phyloP scores from a whole-genome alignment of 1,140 invertebrate genomes.

The Phenacoccus solenopsis region DNA sequence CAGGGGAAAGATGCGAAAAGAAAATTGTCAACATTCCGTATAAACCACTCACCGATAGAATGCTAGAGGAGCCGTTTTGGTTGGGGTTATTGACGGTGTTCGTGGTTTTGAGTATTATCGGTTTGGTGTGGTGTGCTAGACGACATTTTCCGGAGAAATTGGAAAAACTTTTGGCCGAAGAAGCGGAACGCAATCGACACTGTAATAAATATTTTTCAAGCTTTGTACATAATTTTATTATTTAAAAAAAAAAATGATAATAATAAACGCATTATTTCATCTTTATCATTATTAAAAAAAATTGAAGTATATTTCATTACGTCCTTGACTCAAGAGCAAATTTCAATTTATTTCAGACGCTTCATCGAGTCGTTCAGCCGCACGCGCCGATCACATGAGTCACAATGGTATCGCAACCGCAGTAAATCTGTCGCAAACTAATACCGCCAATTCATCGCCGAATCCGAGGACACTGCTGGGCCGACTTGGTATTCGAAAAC shows the following conservation, averaged over 20 bases:
- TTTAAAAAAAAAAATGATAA: not conserved
- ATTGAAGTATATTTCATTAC: no score
- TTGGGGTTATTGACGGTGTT: constrained; percentile 64
- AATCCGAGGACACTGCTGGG: constrained; percentile 50
- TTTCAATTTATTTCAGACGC: not conserved
- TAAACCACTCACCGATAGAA: constrained; percentile 53
- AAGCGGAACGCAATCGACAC: constrained; percentile 48
- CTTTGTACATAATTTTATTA: no score
- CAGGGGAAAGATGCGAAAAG: constrained; percentile 43
- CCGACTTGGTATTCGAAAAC: constrained; percentile 64
- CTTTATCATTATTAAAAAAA: no score
- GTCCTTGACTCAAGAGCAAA: no score
- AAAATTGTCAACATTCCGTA: constrained; percentile 50
- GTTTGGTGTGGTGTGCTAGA: constrained; percentile 63
- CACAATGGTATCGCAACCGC: constrained; percentile 17
- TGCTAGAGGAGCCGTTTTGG: constrained; percentile 74
- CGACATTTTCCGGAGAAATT: constrained; percentile 70
- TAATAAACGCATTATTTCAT: no score
- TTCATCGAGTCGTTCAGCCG: not conserved
- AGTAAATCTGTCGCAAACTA: constrained; percentile 13
- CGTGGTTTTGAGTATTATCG: constrained; percentile 55
- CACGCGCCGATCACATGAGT: not conserved
- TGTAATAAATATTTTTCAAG: no score
- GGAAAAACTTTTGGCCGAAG: constrained; percentile 64
- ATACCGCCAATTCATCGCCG: constrained; percentile 26